Percentiles rank a stretch among this genome's conserved stretches.
Evolutionary conservation across 1,140 invertebrate genomes (phyloP).

Genomic region (Drosophila murphyi): DNA sequence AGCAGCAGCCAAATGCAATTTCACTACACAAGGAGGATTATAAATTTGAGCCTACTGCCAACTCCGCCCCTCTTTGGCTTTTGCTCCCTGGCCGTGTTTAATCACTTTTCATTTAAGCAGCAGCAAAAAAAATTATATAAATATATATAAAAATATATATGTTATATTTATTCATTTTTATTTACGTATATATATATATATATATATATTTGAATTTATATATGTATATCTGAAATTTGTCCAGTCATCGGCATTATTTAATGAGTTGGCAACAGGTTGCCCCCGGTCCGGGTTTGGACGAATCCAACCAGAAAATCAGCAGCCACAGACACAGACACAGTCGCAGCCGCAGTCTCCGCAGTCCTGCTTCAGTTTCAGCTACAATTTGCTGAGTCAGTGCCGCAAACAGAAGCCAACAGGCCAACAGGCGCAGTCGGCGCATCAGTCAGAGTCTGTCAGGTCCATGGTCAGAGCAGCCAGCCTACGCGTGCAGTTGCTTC

Average conservation of each 20-base stretch:
- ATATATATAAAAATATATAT: no score
- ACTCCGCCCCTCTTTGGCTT: neutral
- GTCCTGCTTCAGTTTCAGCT: conserved; percentile 51
- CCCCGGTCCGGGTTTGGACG: neutral
- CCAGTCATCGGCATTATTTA: conserved; percentile 84
- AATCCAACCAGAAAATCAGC: conserved; percentile 75
- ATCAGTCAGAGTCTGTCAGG: conserved; percentile 55
- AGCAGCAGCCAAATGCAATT: conserved; percentile 59
- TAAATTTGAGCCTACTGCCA: conserved; percentile 48
- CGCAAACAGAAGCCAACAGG: conserved; percentile 79
- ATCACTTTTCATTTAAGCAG: conserved; percentile 74
- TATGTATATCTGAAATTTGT: conserved; percentile 64
- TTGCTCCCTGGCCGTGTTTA: conserved; percentile 49
- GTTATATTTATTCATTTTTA: neutral
- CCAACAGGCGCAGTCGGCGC: conserved; percentile 55
- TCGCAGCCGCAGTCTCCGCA: conserved; percentile 9
- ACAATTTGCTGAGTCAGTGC: conserved; percentile 69
- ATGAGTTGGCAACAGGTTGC: conserved; percentile 82
- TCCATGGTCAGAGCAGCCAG: conserved; percentile 41
- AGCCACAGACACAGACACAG: conserved; percentile 8
- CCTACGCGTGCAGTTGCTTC: conserved; percentile 64
- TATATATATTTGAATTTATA: neutral
- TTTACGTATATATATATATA: conserved; percentile 1
- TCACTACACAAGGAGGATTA: conserved; percentile 74
- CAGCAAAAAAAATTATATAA: conserved; percentile 18